Conservation (phyloP, 2,113 vertebrate genomes). For the Laterallus jamaicensis region DNA sequence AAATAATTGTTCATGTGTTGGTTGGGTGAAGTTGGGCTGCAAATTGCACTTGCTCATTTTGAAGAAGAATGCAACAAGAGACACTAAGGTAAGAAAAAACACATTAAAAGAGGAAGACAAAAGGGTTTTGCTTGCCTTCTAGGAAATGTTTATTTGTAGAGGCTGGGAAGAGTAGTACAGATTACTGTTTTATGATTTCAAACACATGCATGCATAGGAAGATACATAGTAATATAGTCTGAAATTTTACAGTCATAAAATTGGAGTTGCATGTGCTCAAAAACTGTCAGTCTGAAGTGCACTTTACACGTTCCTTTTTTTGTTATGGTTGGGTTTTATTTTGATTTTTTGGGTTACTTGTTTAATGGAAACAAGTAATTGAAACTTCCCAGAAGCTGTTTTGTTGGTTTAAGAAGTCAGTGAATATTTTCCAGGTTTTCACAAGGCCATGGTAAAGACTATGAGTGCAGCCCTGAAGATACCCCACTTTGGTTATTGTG, state of each 20-base stretch:
- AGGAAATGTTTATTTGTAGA: neutral
- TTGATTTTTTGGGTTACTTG: neutral
- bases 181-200: neutral
- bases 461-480: slow-evolving; percentile 93
- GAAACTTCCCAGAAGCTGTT: neutral
- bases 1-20: neutral
- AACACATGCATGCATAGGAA: neutral
- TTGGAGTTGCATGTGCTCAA: neutral
- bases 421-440: slow-evolving; percentile 83
- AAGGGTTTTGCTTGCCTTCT: neutral
- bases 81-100: neutral
- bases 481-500: slow-evolving; percentile 94
- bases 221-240: neutral
- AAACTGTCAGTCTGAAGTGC: neutral
- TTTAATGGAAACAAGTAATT: neutral
- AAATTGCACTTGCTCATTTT: neutral
- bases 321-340: neutral
- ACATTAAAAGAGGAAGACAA: neutral
- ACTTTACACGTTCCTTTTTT: neutral
- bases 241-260: neutral
- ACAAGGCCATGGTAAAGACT: slow-evolving; percentile 93
- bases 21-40: neutral
- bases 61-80: neutral
- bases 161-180: neutral
- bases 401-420: neutral